phyloP scores from a whole-genome alignment of 2,888 invertebrate genomes.

The Scaeva pyrastri region DNA sequence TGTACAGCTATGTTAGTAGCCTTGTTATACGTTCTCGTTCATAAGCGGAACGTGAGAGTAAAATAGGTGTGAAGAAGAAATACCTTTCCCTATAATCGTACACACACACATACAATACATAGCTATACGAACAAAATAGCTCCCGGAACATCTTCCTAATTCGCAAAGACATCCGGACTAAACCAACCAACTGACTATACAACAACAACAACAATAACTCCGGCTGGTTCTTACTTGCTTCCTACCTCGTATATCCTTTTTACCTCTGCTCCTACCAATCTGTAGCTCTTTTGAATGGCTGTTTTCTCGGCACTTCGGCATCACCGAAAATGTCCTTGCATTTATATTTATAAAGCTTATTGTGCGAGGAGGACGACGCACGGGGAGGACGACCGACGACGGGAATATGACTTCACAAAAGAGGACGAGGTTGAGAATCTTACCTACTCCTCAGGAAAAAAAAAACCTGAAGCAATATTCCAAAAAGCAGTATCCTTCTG shows the following conservation, averaged over 20 bases:
- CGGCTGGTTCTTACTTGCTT: background rate
- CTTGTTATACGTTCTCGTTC: conserved; percentile 21
- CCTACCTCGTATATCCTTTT: background rate
- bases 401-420: conserved; percentile 51
- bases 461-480: conserved; percentile 38
- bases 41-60: conserved; percentile 7
- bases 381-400: background rate
- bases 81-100: conserved; percentile 3
- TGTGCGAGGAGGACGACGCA: conserved; percentile 20
- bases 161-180: conserved; percentile 65
- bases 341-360: conserved; percentile 74
- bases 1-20: background rate
- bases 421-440: conserved; percentile 22
- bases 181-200: conserved; percentile 8
- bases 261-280: background rate
- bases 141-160: conserved; percentile 70
- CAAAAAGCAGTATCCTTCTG: conserved; percentile 13
- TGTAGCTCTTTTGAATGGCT: conserved; percentile 8
- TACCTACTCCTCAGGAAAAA: background rate
- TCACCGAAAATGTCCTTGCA: conserved; percentile 70
- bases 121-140: conserved; percentile 34
- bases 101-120: background rate
- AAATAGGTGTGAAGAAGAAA: conserved; percentile 64
- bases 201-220: background rate
- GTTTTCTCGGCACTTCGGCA: conserved; percentile 41